These are phyloP conservation scores for Formicarius rufipectus DNA, from an alignment of 2,113 vertebrate genomes.

Conservation along the genomic window DNA sequence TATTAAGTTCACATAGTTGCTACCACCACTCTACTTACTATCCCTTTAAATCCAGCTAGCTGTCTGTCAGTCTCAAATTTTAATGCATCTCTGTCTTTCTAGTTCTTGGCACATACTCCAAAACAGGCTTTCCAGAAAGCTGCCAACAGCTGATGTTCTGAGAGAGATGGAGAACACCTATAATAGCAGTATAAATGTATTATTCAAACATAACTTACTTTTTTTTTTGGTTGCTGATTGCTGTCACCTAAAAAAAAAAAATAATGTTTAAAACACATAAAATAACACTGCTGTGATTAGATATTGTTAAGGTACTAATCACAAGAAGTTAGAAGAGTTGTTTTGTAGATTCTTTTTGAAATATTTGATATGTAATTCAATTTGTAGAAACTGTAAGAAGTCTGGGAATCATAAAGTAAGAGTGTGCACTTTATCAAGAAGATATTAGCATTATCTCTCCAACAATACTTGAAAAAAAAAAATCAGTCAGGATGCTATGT, in stretches of 20 bases:
- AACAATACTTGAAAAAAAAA: not conserved
- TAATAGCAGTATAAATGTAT: not conserved
- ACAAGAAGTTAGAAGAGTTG: not conserved
- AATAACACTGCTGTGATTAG: not conserved
- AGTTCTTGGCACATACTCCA: not conserved
- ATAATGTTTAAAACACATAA: no score
- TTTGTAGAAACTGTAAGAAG: not conserved
- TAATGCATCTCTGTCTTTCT: not conserved
- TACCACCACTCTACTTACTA: not conserved
- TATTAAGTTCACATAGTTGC: slow-evolving; percentile 35
- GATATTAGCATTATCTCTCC: not conserved
- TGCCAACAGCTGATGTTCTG: not conserved
- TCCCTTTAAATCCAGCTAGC: slow-evolving; percentile 6
- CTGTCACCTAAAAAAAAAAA: no score
- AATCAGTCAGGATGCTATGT: not conserved
- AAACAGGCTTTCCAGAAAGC: not conserved
- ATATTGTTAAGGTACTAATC: not conserved
- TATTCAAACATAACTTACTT: not conserved
- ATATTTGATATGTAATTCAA: not conserved
- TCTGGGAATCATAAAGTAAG: not conserved
- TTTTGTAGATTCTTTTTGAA: not conserved
- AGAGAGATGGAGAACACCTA: not conserved
- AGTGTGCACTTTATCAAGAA: not conserved
- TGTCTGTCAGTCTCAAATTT: slow-evolving; percentile 34
- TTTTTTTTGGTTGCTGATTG: not conserved